Evolutionary conservation across 2,797 vertebrate species (phyloP).

Genomic region (Paramormyrops hopkinsi): DNA sequence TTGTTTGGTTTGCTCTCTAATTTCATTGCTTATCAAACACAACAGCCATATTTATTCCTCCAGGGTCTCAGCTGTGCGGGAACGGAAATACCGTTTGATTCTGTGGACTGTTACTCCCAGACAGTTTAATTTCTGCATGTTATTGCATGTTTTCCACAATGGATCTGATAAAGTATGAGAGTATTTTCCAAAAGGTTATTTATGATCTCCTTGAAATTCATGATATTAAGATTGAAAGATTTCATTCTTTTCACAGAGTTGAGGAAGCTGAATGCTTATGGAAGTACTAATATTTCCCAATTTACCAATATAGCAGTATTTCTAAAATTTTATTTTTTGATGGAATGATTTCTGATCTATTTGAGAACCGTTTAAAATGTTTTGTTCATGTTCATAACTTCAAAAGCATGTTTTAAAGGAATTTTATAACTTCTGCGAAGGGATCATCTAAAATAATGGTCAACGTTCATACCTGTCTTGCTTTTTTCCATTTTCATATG

Average conservation of each 20-base stretch:
- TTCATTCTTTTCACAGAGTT: neutral
- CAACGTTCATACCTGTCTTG: neutral
- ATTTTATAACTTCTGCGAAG: neutral
- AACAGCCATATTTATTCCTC: neutral
- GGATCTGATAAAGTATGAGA: neutral
- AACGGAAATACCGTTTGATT: neutral
- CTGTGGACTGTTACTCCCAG: neutral
- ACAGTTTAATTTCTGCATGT: neutral
- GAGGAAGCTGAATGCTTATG: neutral
- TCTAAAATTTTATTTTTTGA: neutral
- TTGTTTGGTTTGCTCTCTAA: slow-evolving; percentile 16
- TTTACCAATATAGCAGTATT: neutral
- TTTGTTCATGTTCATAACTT: neutral
- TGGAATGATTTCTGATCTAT: neutral
- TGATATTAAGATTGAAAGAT: neutral
- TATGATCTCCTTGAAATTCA: neutral
- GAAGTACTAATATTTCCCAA: neutral
- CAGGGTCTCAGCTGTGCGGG: neutral
- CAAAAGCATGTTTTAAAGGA: neutral
- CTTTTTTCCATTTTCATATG: neutral
- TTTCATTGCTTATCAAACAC: slow-evolving; percentile 10
- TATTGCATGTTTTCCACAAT: neutral
- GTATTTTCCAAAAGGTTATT: neutral
- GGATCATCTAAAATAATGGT: neutral
- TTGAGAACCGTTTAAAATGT: neutral